A percentile compares a stretch with the other conserved stretches of the same genome.
These are phyloP conservation scores for Enteromius argenteus DNA, from an alignment of 2,797 vertebrate species.

Conservation along the genomic window DNA sequence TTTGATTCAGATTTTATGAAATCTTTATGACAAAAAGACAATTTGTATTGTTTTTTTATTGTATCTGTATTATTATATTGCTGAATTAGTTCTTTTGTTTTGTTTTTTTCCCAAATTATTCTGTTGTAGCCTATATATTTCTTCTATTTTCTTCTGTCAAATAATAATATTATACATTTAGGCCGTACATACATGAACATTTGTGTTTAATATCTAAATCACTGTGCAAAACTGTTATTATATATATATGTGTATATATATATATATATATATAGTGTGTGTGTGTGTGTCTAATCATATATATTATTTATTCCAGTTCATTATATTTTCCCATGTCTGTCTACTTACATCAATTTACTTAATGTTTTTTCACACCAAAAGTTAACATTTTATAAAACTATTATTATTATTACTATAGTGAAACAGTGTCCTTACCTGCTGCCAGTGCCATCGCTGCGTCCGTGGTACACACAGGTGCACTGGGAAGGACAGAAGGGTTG, in stretches of 20 bases:
- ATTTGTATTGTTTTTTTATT: neutral
- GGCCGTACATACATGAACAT: neutral
- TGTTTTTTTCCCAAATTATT: neutral
- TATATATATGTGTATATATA: no score
- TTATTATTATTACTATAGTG: neutral
- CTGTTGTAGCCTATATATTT: neutral
- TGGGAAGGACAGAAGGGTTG: conserved; percentile 89
- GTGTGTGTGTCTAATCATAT: no score
- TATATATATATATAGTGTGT: no score
- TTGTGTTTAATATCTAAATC: neutral
- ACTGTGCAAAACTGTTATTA: no score
- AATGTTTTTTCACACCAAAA: neutral
- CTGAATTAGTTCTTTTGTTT: neutral
- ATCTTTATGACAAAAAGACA: neutral
- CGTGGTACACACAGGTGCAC: conserved; percentile 88
- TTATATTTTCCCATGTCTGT: neutral
- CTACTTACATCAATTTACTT: neutral
- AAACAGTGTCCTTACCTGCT: conserved; percentile 80
- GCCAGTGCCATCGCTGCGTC: conserved; percentile 83
- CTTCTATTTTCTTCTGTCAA: neutral
- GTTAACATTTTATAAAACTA: no score
- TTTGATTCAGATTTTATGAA: neutral
- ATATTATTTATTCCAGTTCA: neutral
- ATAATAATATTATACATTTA: neutral
- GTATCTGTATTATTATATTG: neutral